These are phyloP conservation scores for Coluber constrictor DNA, from an alignment of 2,797 vertebrate species.

Conservation along the genomic window DNA sequence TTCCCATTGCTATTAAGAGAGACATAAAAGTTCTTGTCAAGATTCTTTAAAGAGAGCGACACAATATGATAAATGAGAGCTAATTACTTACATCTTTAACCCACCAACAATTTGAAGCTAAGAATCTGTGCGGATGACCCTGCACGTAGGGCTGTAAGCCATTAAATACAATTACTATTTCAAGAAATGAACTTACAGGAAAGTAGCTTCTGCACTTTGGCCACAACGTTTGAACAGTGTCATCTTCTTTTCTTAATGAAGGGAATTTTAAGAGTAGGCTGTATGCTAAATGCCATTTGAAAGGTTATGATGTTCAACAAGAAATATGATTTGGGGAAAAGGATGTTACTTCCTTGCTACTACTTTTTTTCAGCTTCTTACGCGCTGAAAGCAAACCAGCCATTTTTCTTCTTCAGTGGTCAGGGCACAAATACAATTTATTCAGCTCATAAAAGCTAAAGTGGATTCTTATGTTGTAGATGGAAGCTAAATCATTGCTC, in stretches of 20 bases:
- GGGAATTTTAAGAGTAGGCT: not conserved
- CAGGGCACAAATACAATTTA: slow-evolving; percentile 9
- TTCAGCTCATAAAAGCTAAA: slow-evolving; percentile 15
- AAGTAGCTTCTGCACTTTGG: not conserved
- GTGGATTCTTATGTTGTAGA: slow-evolving; percentile 19
- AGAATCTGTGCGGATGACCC: not conserved
- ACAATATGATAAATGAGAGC: not conserved
- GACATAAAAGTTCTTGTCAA: not conserved
- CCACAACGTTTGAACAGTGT: not conserved
- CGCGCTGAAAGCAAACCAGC: not conserved
- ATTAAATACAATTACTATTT: not conserved
- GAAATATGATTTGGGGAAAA: slow-evolving; percentile 13
- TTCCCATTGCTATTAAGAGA: not conserved
- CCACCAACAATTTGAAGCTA: not conserved
- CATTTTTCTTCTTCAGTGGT: slow-evolving; percentile 27
- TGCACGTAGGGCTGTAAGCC: too few relatives aligned
- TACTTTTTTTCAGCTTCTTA: not conserved
- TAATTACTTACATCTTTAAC: not conserved
- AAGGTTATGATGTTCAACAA: slow-evolving; percentile 9
- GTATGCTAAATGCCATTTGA: not conserved
- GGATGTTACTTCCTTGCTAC: not conserved
- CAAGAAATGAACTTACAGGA: not conserved
- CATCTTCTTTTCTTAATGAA: not conserved
- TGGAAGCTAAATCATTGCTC: not conserved
- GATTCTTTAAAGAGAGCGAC: not conserved